Evolutionary conservation across 2,113 vertebrate genomes (phyloP).

Genomic region (Heliornis fulica): DNA sequence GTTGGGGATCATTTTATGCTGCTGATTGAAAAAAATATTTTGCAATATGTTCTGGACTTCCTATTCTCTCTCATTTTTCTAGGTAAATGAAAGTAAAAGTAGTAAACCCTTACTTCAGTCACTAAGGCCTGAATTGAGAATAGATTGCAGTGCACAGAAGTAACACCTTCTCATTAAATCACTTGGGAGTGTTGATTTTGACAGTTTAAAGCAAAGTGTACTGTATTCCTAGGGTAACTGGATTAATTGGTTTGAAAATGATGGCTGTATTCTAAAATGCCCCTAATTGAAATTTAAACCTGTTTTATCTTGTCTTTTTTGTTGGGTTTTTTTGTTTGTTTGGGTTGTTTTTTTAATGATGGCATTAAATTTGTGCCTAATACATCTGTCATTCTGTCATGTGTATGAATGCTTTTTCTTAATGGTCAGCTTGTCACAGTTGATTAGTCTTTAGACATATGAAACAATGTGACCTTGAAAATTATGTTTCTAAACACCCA

Average conservation of each 20-base stretch:
- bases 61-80: not conserved
- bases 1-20: not conserved
- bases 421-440: constrained; percentile 73
- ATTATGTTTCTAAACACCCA: constrained; percentile 40
- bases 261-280: constrained; percentile 32
- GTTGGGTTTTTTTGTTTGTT: no score
- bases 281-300: constrained; percentile 56
- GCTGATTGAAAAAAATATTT: not conserved
- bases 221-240: not conserved
- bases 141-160: not conserved
- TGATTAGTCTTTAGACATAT: constrained; percentile 72
- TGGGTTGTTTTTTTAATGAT: constrained; percentile 13
- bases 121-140: not conserved
- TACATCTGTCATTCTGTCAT: constrained; percentile 67
- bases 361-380: constrained; percentile 55
- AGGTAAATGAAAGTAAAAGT: not conserved
- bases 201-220: not conserved
- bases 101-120: not conserved
- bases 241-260: constrained; percentile 47
- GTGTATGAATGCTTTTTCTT: constrained; percentile 59
- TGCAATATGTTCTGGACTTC: not conserved
- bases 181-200: not conserved
- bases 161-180: not conserved
- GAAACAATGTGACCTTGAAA: constrained; percentile 69
- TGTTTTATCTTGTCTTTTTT: not conserved